A percentile compares a stretch with the other conserved stretches of the same genome.
Conservation (phyloP, 64 coral and sea anemone genomes). For the Actinia equina region DNA sequence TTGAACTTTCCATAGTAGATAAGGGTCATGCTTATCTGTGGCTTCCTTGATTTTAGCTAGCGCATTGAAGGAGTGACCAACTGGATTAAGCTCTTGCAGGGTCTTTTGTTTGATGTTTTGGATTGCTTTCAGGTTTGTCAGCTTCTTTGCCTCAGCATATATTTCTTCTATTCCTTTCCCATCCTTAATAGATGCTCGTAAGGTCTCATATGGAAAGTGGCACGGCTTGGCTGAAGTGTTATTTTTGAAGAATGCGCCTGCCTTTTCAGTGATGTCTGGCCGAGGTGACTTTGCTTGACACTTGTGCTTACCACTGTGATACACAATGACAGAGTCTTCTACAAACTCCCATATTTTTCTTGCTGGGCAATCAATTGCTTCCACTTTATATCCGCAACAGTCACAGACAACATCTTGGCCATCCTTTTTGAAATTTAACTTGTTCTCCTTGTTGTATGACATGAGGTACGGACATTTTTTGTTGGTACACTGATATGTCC, state of each 20-base stretch:
- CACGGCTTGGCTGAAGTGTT: not conserved
- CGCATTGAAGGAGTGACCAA: conserved; percentile 33
- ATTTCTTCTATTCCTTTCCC: not conserved
- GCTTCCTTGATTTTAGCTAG: conserved; percentile 7
- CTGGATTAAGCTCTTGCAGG: not conserved
- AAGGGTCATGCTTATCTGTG: conserved; percentile 23
- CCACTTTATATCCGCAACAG: too few species aligned
- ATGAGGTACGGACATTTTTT: conserved; percentile 13
- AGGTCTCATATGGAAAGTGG: conserved; percentile 17
- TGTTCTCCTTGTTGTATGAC: conserved; percentile 11
- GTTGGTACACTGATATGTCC: conserved; percentile 21
- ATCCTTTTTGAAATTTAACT: conserved; percentile 3
- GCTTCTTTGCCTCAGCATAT: not conserved
- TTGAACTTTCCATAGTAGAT: conserved; percentile 27
- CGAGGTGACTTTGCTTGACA: too few species aligned
- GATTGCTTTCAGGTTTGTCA: not conserved
- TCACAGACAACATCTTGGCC: not conserved
- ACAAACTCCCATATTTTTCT: too few species aligned
- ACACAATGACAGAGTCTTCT: too few species aligned
- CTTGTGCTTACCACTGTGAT: too few species aligned
- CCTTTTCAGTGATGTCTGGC: not conserved
- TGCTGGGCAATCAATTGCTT: too few species aligned
- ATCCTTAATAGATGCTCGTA: not conserved
- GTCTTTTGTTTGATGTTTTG: conserved; percentile 7
- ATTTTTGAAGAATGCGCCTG: conserved; percentile 1